Evolutionary conservation across 2,797 vertebrate species (phyloP).

Genomic region (Linurgus olivaceus): DNA sequence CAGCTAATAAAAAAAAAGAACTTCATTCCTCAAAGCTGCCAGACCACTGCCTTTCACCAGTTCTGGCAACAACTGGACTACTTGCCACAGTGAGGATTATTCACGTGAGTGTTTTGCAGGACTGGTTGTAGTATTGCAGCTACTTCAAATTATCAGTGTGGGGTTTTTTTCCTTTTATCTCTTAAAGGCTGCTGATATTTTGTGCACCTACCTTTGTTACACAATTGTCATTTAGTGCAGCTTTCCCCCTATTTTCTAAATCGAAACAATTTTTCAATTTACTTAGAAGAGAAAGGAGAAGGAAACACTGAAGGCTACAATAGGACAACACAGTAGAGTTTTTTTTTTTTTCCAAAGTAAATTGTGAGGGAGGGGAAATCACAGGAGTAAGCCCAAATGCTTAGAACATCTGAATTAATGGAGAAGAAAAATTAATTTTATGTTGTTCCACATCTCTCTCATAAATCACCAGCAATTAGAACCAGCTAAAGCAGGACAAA

Average conservation of each 20-base stretch:
- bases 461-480: constrained; percentile 8
- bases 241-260: background rate
- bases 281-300: background rate
- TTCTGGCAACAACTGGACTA: background rate
- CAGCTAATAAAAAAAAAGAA: background rate
- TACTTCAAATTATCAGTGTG: background rate
- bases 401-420: background rate
- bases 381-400: background rate
- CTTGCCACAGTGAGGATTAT: constrained; percentile 3
- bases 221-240: background rate
- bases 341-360: constrained; percentile 8
- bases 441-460: background rate
- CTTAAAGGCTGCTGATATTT: background rate
- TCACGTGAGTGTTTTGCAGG: background rate
- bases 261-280: constrained; percentile 31
- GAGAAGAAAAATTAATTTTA: constrained; percentile 33
- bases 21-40: constrained; percentile 22
- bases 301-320: background rate
- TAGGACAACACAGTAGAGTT: background rate
- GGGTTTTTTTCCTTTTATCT: background rate
- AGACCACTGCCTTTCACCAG: constrained; percentile 32
- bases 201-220: background rate
- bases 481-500: background rate
- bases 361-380: background rate
- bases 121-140: background rate